Conservation (phyloP, 2,797 vertebrate genomes). For the Eulemur albifrons region DNA sequence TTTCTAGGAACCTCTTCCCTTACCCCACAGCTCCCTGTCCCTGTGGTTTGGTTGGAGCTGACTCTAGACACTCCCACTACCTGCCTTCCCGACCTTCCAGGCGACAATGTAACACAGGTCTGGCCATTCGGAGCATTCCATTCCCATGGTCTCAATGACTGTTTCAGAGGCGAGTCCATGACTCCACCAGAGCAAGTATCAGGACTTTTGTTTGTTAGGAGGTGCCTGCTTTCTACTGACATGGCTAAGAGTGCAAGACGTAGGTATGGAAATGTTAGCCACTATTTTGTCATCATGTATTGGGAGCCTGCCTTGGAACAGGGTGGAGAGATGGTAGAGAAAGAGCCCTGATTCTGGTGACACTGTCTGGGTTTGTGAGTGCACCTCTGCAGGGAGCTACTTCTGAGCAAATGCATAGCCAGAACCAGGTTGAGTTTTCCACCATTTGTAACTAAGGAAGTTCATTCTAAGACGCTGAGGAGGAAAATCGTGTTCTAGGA, state of each 20-base stretch:
- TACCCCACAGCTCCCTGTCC: not conserved
- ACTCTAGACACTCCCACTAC: not conserved
- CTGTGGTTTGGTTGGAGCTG: not conserved
- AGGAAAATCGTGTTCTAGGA: not conserved
- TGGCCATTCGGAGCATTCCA: not conserved
- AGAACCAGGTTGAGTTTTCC: not conserved
- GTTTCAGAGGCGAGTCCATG: not conserved
- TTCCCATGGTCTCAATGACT: not conserved
- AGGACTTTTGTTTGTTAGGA: not conserved
- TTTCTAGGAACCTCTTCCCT: not conserved
- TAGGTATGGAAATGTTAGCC: not conserved
- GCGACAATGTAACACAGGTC: not conserved
- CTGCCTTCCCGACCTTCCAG: not conserved
- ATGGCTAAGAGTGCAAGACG: not conserved
- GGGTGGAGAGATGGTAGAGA: not conserved
- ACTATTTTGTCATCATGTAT: not conserved
- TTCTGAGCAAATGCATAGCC: not conserved
- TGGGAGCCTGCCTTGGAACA: not conserved
- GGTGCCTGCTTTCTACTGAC: not conserved
- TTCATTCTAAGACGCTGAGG: not conserved
- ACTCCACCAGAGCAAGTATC: not conserved
- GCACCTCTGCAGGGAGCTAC: fast-evolving
- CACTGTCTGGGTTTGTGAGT: not conserved
- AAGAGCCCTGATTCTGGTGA: not conserved
- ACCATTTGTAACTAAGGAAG: not conserved